phyloP scores from a whole-genome alignment of 2,888 invertebrate genomes.

The Alviniconcha strummeri region DNA sequence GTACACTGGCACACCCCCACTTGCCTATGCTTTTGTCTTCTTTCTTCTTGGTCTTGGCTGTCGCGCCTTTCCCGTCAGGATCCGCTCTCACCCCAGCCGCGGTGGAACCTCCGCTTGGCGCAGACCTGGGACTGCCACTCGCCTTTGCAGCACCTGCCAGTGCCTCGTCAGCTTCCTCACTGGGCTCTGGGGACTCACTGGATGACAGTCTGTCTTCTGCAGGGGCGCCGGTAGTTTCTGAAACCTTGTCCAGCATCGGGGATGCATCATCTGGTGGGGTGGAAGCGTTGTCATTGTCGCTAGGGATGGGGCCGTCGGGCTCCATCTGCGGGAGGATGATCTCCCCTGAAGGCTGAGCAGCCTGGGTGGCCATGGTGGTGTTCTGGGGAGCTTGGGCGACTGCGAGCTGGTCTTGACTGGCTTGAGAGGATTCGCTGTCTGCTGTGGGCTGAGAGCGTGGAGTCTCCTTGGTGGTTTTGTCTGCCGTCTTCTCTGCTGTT shows the following conservation, averaged over 20 bases:
- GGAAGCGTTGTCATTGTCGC: background rate
- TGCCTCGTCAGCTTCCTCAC: background rate
- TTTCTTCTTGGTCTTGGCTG: constrained; percentile 60
- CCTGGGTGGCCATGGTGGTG: constrained; percentile 1
- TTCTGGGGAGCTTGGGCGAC: background rate
- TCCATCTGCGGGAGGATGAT: background rate
- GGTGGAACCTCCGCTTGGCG: background rate
- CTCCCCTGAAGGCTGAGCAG: constrained; percentile 1
- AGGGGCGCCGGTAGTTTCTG: background rate
- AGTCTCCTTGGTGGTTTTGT: background rate
- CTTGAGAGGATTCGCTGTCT: background rate
- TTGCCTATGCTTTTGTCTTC: constrained; percentile 67
- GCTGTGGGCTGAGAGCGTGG: too few species aligned
- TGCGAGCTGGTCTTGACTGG: background rate
- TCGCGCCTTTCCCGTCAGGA: constrained; percentile 29
- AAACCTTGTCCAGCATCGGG: background rate
- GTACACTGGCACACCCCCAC: constrained; percentile 23
- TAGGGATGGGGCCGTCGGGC: background rate
- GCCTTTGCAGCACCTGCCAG: background rate
- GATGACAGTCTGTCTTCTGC: constrained; percentile 10
- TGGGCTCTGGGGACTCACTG: constrained; percentile 16
- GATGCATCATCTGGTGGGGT: background rate
- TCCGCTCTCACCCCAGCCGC: constrained; percentile 17
- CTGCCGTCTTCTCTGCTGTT: background rate
- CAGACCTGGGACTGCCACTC: background rate